Evolutionary conservation across 2,888 invertebrate species (phyloP), one percentile per base, ranked within the genome.

Genomic region (Drosophila cognata): DNA sequence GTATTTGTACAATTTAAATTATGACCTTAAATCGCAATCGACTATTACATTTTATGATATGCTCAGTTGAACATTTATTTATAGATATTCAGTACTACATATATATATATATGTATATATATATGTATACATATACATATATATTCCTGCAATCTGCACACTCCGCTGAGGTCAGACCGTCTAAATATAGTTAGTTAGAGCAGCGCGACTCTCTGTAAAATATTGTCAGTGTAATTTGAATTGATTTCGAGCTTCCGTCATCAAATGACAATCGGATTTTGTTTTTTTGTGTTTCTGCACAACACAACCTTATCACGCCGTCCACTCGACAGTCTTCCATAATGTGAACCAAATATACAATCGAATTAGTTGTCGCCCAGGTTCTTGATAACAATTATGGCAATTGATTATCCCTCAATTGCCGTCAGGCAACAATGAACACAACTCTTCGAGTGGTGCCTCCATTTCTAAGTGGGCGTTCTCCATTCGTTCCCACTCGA

Each of bases 1-100:
- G 79, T 81, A 91, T 91, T 91, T 87, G 80, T 75, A 81, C 80
- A 74, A 88, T 86, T 91, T 82, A 82, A 90, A 91, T 90, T 86
- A 90, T 84, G 83, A 77, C 84, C 81, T 63, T 73, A 71, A 85
- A 73, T 73, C 66, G 73, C 77, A 25, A 62, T 58, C 51, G 51
- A 46, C 56, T 70, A 63, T 51, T 29, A 29, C n/a, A 29, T 62
- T 69, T 46, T 55, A 53, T 35, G 63, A 51, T 43, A 21, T 51
- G n/a, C 13, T 6, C n/a, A 11, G 51, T 21, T 18, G 35, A 38
- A 53, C 16, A 60, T 59, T 58, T 77, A 79, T 74, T 56, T 66
- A 59, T 71, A 64, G 46, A 4, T 28, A 51, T 57, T 59, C 31
- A 16, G 16, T 18, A 33, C 31, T 57, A 28, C 38, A 41, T 53